A percentile compares a stretch with the other conserved stretches of the same genome.
Evolutionary conservation across 2,888 invertebrate species (phyloP).

Genomic region (Allacma fusca): DNA sequence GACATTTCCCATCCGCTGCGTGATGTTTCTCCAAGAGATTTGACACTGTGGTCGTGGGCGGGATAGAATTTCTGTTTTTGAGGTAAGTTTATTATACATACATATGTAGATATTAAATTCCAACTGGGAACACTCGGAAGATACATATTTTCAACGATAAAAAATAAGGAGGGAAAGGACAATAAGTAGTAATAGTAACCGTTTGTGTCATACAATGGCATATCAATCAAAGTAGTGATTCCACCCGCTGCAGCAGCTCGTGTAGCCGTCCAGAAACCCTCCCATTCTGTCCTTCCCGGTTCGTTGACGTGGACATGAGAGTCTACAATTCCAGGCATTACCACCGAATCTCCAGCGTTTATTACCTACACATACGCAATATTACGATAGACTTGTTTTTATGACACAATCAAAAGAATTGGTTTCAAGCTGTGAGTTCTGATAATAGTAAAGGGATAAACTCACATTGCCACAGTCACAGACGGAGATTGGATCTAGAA

Average conservation of each 20-base stretch:
- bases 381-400: background rate
- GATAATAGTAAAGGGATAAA: background rate
- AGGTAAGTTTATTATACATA: too few species aligned
- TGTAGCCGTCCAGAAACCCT: constrained; percentile 76
- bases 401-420: too few species aligned
- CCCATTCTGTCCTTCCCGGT: constrained; percentile 77
- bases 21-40: constrained; percentile 71
- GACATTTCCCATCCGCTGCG: constrained; percentile 70
- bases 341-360: constrained; percentile 67
- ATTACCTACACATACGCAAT: constrained; percentile 52
- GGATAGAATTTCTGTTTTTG: constrained; percentile 76
- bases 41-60: constrained; percentile 73
- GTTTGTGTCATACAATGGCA: constrained; percentile 77
- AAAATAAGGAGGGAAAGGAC: too few species aligned
- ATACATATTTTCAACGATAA: too few species aligned
- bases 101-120: too few species aligned
- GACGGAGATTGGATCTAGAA: constrained; percentile 1
- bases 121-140: too few species aligned
- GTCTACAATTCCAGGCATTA: constrained; percentile 77
- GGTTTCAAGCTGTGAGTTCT: too few species aligned
- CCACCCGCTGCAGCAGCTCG: constrained; percentile 77
- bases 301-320: constrained; percentile 79
- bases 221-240: constrained; percentile 76
- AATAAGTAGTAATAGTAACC: too few species aligned
- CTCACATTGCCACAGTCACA: constrained; percentile 23